Evolutionary conservation across 1,140 invertebrate species (phyloP).

Genomic region (Geopemphigus sp.): DNA sequence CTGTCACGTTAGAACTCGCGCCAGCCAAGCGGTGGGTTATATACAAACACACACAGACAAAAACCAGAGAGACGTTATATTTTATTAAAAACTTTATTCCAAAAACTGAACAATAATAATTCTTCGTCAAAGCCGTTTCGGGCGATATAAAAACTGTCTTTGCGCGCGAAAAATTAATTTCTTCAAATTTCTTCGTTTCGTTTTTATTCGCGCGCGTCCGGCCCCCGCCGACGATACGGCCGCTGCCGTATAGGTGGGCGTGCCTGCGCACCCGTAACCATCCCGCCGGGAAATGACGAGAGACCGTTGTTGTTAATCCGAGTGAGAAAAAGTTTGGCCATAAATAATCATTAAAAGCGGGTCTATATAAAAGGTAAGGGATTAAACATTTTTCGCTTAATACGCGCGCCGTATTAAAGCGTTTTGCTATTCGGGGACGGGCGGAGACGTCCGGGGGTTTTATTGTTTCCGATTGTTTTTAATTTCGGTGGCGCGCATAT

Average conservation of each 20-base stretch:
- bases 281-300: conserved; percentile 18
- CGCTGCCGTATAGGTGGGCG: too few relatives aligned
- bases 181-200: conserved; percentile 24
- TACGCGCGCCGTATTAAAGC: background rate
- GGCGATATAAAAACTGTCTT: conserved; percentile 12
- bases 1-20: conserved; percentile 9
- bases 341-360: conserved; percentile 47
- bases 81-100: conserved; percentile 43
- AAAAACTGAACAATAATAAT: conserved; percentile 30
- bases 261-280: too few relatives aligned
- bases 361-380: conserved; percentile 38
- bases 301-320: conserved; percentile 14
- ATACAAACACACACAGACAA: background rate
- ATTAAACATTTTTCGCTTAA: conserved; percentile 45
- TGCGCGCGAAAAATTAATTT: conserved; percentile 34
- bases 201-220: background rate
- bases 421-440: background rate
- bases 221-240: too few relatives aligned
- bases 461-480: conserved; percentile 41
- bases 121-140: conserved; percentile 12
- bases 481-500: background rate
- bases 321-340: conserved; percentile 32
- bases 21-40: background rate
- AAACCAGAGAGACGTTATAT: conserved; percentile 19
- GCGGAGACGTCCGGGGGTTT: background rate